Conservation (phyloP, 2,113 vertebrate genomes). For the Falcunculus frontatus region DNA sequence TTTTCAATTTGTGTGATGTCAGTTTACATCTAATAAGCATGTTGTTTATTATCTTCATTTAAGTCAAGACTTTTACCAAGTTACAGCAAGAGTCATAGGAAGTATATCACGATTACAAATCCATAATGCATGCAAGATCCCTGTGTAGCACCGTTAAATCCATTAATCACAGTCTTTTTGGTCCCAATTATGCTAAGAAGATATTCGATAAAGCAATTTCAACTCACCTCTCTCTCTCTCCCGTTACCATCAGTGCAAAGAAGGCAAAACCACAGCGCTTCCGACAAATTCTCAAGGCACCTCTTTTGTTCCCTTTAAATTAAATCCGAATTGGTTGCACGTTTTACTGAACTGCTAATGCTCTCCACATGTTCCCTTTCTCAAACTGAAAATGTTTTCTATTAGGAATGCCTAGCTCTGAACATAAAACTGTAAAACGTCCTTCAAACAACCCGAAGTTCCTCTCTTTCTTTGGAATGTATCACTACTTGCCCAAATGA, state of each 20-base stretch:
- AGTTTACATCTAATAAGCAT: conserved; percentile 49
- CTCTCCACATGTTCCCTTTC: conserved; percentile 33
- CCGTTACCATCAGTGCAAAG: not conserved
- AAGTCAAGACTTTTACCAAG: conserved; percentile 4
- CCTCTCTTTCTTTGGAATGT: not conserved
- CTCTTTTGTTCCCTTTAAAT: conserved; percentile 55
- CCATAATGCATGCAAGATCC: not conserved
- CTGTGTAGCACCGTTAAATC: not conserved
- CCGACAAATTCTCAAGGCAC: conserved; percentile 48
- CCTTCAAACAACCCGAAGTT: conserved; percentile 7
- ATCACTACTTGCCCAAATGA: not conserved
- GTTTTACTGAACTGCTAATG: conserved; percentile 45
- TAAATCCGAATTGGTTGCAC: conserved; percentile 45
- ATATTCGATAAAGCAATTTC: conserved; percentile 2
- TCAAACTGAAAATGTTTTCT: conserved; percentile 52
- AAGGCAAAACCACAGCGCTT: conserved; percentile 37
- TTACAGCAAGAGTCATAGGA: not conserved
- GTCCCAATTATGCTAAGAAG: conserved; percentile 25
- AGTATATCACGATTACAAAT: not conserved
- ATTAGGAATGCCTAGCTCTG: conserved; percentile 33
- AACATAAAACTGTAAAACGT: conserved; percentile 34
- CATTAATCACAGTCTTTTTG: not conserved
- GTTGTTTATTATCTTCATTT: conserved; percentile 40
- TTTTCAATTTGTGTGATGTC: conserved; percentile 31
- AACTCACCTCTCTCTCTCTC: not conserved